Evolutionary conservation across 1,140 invertebrate species (phyloP), one percentile per base, ranked within the genome.

Genomic region (Phthorimaea operculella): DNA sequence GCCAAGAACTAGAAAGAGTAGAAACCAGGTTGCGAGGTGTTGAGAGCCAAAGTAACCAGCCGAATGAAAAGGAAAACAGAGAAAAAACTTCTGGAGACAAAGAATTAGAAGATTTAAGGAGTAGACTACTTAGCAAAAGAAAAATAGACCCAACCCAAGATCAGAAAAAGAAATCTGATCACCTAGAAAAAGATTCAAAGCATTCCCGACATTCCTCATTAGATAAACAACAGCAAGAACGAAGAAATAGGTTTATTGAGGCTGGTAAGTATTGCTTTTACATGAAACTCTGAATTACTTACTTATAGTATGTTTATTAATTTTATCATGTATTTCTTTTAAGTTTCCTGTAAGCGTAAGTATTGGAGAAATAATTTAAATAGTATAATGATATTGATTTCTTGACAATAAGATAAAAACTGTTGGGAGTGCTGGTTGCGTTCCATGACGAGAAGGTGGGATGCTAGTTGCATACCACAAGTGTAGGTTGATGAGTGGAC

Each of bases 101-200:
- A 63, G 89, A 90, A 56, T 85, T 93, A 52, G 91, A 93, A 72
- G 92, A 94, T 85, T 85, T 94, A 64, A 87, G 92, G 64, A 91
- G 91, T 68, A 87, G 92, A 70, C 86, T 90, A 65, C 66, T 91
- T 4, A 90, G 87, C 65, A 91, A 91, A 79, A 83, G 89, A 33
- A 39, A 39, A 39, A 88, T 79, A 83, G 85, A 76, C 60, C 89
- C 87, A 70, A 74, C 86, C 53, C 87, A 86, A 57, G 76, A 75
- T 16, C 84, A 88, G 36, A 86, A 84, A 42, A 88, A 86, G 66
- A 78, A 78, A 67, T 64, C 59, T 57, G 75, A 79, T 15, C 70
- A 75, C 62, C 54, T 52, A 67, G 81, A 76, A 53, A 87, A 74
- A 67, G 77, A 79, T 57, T 33, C 57, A 28, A 79, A 76, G 73